Percentiles rank a stretch among this genome's conserved stretches.
Conservation (phyloP, 2,888 invertebrate genomes). For the Callosobruchus maculatus region DNA sequence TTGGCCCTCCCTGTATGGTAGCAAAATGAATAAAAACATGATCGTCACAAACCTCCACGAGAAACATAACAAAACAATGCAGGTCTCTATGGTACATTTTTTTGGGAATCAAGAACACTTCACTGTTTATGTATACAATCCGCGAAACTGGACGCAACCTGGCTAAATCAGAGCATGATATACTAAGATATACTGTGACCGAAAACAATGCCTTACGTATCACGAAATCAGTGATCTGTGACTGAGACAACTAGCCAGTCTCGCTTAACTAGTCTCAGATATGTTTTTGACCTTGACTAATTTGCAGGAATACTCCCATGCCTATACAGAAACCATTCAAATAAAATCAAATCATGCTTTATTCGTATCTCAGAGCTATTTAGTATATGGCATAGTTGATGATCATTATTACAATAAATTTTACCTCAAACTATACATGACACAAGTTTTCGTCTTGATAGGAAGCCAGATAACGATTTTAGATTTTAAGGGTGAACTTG, state of each 20-base stretch:
- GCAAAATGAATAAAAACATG: too few species aligned
- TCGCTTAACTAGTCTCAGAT: not conserved
- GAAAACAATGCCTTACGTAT: not conserved
- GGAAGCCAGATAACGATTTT: too few species aligned
- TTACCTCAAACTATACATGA: too few species aligned
- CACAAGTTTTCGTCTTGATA: too few species aligned
- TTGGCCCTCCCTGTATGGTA: not conserved
- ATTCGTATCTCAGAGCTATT: too few species aligned
- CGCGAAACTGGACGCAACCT: not conserved
- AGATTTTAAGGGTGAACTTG: too few species aligned
- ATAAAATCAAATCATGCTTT: too few species aligned
- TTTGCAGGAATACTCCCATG: too few species aligned
- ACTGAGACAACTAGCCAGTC: slow-evolving; percentile 8
- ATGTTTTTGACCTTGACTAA: not conserved
- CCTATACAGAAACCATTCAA: too few species aligned
- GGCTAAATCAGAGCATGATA: not conserved
- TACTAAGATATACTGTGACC: not conserved
- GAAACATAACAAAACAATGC: not conserved
- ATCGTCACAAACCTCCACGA: not conserved
- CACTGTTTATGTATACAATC: not conserved
- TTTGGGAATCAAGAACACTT: not conserved
- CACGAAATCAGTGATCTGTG: slow-evolving; percentile 11
- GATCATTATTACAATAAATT: too few species aligned
- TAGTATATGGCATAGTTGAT: too few species aligned
- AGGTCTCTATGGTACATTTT: not conserved